Percentiles rank a stretch among this genome's conserved stretches.
Evolutionary conservation across 2,113 vertebrate species (phyloP).

Genomic region (Rana temporaria): DNA sequence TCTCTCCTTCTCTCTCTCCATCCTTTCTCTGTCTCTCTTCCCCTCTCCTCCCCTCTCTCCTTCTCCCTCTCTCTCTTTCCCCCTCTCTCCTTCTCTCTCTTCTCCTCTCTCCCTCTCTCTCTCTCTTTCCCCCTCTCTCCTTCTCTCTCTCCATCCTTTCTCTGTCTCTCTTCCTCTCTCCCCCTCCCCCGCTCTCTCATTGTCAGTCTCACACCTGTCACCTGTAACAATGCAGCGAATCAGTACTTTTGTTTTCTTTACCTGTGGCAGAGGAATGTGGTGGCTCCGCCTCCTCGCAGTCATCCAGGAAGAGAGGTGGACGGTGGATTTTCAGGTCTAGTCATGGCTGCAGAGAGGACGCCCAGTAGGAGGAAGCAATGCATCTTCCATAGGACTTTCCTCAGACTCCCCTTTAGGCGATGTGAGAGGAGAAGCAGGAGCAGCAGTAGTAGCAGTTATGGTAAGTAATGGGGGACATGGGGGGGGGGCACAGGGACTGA

Average conservation of each 20-base stretch:
- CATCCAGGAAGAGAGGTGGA: constrained; percentile 38
- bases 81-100: too few relatives aligned
- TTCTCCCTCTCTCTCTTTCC: too few relatives aligned
- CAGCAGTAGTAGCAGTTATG: constrained; percentile 33
- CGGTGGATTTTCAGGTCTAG: background rate
- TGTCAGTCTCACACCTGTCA: background rate
- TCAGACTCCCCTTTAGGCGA: constrained; percentile 19
- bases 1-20: too few relatives aligned
- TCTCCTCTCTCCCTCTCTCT: too few relatives aligned
- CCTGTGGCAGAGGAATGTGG: background rate
- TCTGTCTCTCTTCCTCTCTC: too few relatives aligned
- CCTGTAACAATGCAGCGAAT: background rate
- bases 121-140: too few relatives aligned
- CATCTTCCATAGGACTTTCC: constrained; percentile 27
- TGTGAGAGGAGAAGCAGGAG: constrained; percentile 27
- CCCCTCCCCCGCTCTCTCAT: too few relatives aligned
- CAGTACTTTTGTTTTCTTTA: background rate
- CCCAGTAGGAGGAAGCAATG: constrained; percentile 51
- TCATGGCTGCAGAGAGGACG: constrained; percentile 46
- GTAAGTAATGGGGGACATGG: background rate
- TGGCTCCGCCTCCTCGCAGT: background rate
- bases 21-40: too few relatives aligned
- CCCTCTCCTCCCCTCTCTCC: too few relatives aligned
- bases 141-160: too few relatives aligned
- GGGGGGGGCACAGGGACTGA: too few relatives aligned